phyloP scores from a whole-genome alignment of 2,888 invertebrate species.

The Acleris holmiana region DNA sequence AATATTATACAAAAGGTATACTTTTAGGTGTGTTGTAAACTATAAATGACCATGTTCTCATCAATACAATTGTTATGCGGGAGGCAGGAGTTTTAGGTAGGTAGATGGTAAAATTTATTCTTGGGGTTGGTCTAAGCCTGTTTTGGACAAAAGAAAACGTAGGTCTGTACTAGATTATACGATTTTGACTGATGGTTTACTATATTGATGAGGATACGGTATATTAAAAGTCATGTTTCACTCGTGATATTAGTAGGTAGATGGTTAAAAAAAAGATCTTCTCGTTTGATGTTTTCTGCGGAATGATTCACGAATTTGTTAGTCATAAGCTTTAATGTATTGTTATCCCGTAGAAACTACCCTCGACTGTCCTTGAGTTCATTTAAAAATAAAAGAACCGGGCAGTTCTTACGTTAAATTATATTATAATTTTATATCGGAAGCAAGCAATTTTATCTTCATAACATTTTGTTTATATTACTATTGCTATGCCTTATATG shows the following conservation, averaged over 20 bases:
- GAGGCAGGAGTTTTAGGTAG: slow-evolving; percentile 1
- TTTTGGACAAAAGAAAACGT: neutral
- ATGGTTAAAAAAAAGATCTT: slow-evolving; percentile 53
- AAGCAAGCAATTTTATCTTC: slow-evolving; percentile 24
- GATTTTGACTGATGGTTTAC: slow-evolving; percentile 4
- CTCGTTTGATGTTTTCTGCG: slow-evolving; percentile 58
- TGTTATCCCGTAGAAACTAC: slow-evolving; percentile 40
- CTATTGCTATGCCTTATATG: slow-evolving; percentile 16
- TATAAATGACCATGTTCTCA: slow-evolving; percentile 9
- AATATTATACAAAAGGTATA: slow-evolving; percentile 34
- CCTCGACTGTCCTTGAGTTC: slow-evolving; percentile 9
- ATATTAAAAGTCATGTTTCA: slow-evolving; percentile 61
- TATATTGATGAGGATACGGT: slow-evolving; percentile 8
- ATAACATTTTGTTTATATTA: slow-evolving; percentile 17
- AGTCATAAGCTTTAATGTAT: slow-evolving; percentile 72
- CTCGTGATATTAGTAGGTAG: slow-evolving; percentile 78
- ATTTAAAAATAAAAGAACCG: slow-evolving; percentile 15
- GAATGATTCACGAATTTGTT: slow-evolving; percentile 73
- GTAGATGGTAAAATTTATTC: slow-evolving; percentile 13
- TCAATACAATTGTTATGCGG: slow-evolving; percentile 16
- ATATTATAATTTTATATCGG: slow-evolving; percentile 24
- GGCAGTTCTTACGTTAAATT: neutral
- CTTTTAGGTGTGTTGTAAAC: slow-evolving; percentile 35
- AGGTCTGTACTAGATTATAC: neutral
- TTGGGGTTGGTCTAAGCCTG: neutral